These are phyloP conservation scores for Montipora sp. DNA, from an alignment of 64 coral and sea anemone genomes.

Conservation along the genomic window DNA sequence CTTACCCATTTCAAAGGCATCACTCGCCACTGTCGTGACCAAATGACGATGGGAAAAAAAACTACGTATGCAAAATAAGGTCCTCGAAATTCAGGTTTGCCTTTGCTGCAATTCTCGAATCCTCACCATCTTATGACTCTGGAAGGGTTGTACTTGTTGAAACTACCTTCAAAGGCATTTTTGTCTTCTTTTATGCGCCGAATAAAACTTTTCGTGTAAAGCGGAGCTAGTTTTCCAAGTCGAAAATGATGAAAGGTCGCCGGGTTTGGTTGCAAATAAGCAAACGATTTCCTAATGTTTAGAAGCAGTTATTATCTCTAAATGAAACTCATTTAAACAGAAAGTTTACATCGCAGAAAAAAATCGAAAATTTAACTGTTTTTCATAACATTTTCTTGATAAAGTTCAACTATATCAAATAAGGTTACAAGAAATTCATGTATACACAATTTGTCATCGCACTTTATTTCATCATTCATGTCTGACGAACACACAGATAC, in stretches of 20 bases:
- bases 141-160: not conserved
- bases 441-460: not conserved
- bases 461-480: conserved; percentile 17
- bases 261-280: not conserved
- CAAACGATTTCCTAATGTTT: not conserved
- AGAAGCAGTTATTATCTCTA: not conserved
- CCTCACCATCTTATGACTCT: not conserved
- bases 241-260: not conserved
- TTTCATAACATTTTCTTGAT: not conserved
- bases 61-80: conserved; percentile 31
- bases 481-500: not conserved
- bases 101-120: not conserved
- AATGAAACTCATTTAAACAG: not conserved
- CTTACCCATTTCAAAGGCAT: not conserved
- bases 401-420: not conserved
- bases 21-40: conserved; percentile 4
- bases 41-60: conserved; percentile 20
- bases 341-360: not conserved
- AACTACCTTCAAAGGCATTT: not conserved
- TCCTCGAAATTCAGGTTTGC: not conserved
- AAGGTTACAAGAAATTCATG: not conserved
- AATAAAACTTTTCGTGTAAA: not conserved
- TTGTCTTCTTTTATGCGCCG: not conserved
- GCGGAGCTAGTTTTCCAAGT: not conserved
- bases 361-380: not conserved